phyloP scores from a whole-genome alignment of 2,888 invertebrate genomes.

The Tribolium freemani region DNA sequence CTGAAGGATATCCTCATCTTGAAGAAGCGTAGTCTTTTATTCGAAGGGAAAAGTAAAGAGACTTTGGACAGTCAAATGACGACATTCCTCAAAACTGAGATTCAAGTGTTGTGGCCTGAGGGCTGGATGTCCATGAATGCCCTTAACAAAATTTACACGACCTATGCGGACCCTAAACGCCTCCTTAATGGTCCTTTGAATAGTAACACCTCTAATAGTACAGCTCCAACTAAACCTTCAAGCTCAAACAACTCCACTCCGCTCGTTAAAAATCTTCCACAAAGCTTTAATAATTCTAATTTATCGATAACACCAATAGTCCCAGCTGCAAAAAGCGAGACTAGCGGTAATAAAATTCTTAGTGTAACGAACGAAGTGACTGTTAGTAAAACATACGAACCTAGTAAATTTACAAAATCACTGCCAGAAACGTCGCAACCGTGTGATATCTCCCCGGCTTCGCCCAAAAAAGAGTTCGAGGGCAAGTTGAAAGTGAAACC shows the following conservation, averaged over 20 bases:
- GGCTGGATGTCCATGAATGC: conserved; percentile 70
- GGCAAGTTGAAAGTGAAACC: conserved; percentile 38
- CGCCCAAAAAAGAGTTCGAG: conserved; percentile 37
- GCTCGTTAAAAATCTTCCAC: conserved; percentile 35
- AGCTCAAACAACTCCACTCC: background rate
- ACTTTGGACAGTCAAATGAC: conserved; percentile 69
- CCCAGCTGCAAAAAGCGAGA: conserved; percentile 17
- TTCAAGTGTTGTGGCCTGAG: conserved; percentile 71
- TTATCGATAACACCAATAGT: conserved; percentile 45
- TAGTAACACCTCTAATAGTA: background rate
- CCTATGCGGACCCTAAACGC: conserved; percentile 35
- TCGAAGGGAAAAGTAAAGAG: conserved; percentile 68
- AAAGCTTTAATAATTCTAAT: conserved; percentile 40
- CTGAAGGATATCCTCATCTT: conserved; percentile 62
- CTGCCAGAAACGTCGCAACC: conserved; percentile 44
- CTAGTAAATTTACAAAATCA: conserved; percentile 27
- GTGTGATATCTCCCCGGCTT: conserved; percentile 41
- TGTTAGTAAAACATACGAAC: conserved; percentile 51
- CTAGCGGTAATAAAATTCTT: conserved; percentile 20
- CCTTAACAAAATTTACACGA: conserved; percentile 61
- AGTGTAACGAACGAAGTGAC: conserved; percentile 45
- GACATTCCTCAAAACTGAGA: conserved; percentile 68
- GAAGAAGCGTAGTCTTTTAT: conserved; percentile 61
- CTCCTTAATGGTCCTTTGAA: conserved; percentile 4
- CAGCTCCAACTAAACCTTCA: background rate